Evolutionary conservation across 2,797 vertebrate species (phyloP), one percentile per base, ranked within the genome.

Genomic region (Phaenicophaeus curvirostris): DNA sequence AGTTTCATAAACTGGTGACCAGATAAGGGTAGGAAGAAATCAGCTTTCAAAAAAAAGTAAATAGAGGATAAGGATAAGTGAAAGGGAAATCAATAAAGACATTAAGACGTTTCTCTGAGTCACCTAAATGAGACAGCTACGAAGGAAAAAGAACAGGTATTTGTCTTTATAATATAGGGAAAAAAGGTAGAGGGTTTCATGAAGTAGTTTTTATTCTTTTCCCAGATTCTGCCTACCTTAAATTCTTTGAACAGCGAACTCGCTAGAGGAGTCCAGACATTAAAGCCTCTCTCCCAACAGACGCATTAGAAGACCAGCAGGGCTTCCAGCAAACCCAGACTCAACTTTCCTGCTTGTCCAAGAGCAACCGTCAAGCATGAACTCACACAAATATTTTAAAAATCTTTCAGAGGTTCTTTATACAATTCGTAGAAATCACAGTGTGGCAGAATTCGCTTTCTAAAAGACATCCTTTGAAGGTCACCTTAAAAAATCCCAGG

Each of bases 401-500:
- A 80, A 73, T 35, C 51, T 51, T 62, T 35, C 77, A 31, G 50
- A 50, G 9, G 19, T 76, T 73, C 77, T 83, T 89, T 77, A 42
- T 13, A 42, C 27, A 3, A 17, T 5, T 63, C n/a, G 17, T 21
- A 83, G 67, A 79, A 95, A 83, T 53, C 85, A 19, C 80, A 73
- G 65, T 16, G 3, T 4, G 55, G 12, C 69, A 42, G 57, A 39
- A 48, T 17, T 57, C 0, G 0, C 77, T 86, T 86, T 61, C 78
- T 80, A 42, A 89, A 77, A 87, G 55, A 8, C 78, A 44, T 50
- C 61, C 53, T 94, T 94, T 89, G 88, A 84, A 89, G 66, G 90
- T 86, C 93, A 94, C 81, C 87, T 89, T 84, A 77, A 88, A 76
- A 86, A 73, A 65, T 41, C 67, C 84, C 80, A 28, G 72, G 90